Base-by-base conservation (phyloP, 2,888 invertebrate species). In the Aspidapion aeneum region DNA sequence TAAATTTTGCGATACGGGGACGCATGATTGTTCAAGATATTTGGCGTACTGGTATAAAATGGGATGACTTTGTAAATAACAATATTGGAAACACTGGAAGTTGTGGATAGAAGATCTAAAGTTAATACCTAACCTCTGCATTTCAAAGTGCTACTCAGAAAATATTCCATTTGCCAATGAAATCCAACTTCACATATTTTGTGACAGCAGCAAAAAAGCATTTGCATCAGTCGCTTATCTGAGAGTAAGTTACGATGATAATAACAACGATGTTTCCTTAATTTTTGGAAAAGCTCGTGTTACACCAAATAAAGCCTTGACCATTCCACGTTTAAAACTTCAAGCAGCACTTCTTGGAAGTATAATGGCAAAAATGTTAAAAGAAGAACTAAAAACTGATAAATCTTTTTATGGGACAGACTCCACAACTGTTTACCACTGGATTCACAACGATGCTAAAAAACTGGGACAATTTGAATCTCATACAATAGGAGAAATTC, bases 361-460 rank as follows among this genome's bases (percentile, higher is more conserved):
- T 35, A 9, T 61, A 48, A 1, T 61, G 52, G 7, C 63, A 64
- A 18, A 62, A 70, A 21, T 63, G 61, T 56, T 69, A 65, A 49
- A 62, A 0, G 2, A 16, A 55, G n/a, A 63, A 63, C 58, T 71
- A 19, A 21, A 52, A 1, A 64, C 70, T 18, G 49, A 59, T 18
- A 12, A 57, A 2, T 60, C 18, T 0, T 55, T 63, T 22, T 72
- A 68, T 57, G 74, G 73, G 74, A 63, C 70, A 1, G 72, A 75
- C 51, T 75, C 72, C 1, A 71, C 64, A 61, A 70, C 68, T 2
- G 73, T 72, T 17, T 22, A 73, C 9, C 48, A 58, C 9, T 73
- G 73, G 72, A 64, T 74, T 5, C 50, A 61, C 21, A 68, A 68
- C 5, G 71, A 72, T 21, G 65, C 35, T 35, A 35, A 35, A 35